These are phyloP conservation scores for Struthidea cinerea DNA, from an alignment of 2,113 vertebrate species.

Conservation along the genomic window DNA sequence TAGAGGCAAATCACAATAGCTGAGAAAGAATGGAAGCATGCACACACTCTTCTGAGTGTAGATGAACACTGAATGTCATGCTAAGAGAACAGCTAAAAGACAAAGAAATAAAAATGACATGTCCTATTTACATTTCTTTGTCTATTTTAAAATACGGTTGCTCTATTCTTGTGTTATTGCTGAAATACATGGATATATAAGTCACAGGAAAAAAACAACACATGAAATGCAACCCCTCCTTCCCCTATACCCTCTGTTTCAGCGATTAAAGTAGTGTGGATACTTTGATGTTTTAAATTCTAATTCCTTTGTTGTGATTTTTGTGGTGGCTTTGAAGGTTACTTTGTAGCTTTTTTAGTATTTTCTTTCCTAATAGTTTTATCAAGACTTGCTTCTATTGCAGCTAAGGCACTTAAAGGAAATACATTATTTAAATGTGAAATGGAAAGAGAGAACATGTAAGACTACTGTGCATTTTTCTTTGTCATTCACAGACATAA, in stretches of 20 bases:
- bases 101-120: slow-evolving; percentile 16
- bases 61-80: not conserved
- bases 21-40: not conserved
- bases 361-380: slow-evolving; percentile 53
- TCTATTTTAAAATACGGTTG: slow-evolving; percentile 31
- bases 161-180: slow-evolving; percentile 10
- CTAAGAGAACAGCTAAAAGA: not conserved
- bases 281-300: slow-evolving; percentile 63
- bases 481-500: slow-evolving; percentile 11
- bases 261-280: slow-evolving; percentile 14
- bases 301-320: slow-evolving; percentile 65
- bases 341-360: slow-evolving; percentile 51
- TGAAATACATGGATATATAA: slow-evolving; percentile 14
- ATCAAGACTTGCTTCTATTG: slow-evolving; percentile 25
- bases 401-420: slow-evolving; percentile 6
- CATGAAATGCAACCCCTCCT: not conserved
- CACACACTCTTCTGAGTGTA: not conserved
- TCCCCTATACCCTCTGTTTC: not conserved
- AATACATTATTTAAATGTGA: slow-evolving; percentile 45
- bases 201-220: not conserved
- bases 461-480: not conserved
- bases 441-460: slow-evolving; percentile 25
- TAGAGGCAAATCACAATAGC: not conserved
- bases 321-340: slow-evolving; percentile 58
- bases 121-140: slow-evolving; percentile 19